These are phyloP conservation scores for Hypomesus transpacificus DNA, from an alignment of 2,113 vertebrate species.

Conservation along the genomic window DNA sequence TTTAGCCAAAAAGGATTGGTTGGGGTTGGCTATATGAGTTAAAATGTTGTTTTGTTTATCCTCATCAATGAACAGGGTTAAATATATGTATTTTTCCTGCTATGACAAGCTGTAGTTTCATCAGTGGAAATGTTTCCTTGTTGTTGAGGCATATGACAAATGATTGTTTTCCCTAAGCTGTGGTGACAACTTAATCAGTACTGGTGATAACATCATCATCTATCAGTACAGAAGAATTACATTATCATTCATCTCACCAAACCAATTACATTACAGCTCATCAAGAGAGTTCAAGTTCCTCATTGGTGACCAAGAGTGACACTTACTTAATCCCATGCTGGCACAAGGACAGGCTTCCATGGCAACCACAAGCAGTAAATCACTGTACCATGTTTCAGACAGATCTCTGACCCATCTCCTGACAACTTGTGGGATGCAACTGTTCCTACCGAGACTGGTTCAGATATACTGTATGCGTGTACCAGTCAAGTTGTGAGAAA, in stretches of 20 bases:
- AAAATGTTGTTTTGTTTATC: too few relatives aligned
- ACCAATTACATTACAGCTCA: conserved; percentile 26
- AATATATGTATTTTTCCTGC: too few relatives aligned
- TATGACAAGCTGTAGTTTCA: conserved; percentile 4
- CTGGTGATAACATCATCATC: conserved; percentile 27
- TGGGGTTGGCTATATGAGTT: too few relatives aligned
- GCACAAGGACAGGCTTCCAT: conserved; percentile 1
- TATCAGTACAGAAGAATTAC: conserved; percentile 27
- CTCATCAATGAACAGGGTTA: too few relatives aligned
- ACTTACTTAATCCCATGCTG: not conserved
- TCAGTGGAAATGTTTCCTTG: conserved; percentile 27
- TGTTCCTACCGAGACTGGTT: not conserved
- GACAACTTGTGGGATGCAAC: not conserved
- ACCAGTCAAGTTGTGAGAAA: too few relatives aligned
- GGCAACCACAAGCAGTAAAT: conserved; percentile 5
- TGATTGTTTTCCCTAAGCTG: conserved; percentile 31
- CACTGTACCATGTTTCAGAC: not conserved
- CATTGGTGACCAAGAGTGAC: conserved; percentile 7
- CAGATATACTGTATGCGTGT: too few relatives aligned
- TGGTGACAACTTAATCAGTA: conserved; percentile 38
- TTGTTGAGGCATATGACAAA: conserved; percentile 25
- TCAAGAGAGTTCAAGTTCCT: conserved; percentile 12
- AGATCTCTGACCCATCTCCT: not conserved
- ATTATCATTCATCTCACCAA: conserved; percentile 21
- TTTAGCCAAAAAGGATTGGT: too few relatives aligned